phyloP scores from a whole-genome alignment of 37 sponge, comb jelly and placozoan genomes.

The Corticium candelabrum region DNA sequence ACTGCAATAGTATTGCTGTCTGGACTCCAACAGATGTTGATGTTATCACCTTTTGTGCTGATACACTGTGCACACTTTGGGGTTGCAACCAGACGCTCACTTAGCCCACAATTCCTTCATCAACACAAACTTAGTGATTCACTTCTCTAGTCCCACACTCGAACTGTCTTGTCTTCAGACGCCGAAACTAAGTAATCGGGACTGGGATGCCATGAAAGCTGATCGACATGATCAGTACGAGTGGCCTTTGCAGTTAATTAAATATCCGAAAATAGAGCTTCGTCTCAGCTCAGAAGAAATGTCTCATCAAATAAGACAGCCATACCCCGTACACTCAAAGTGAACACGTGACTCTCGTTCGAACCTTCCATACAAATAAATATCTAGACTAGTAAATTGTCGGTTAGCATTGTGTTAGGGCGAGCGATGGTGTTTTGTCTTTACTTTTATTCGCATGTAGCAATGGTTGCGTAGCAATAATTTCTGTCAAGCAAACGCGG shows the following conservation, averaged over 20 bases:
- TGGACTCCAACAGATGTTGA: constrained; percentile 94
- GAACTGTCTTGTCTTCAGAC: constrained; percentile 83
- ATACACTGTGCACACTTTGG: constrained; percentile 62
- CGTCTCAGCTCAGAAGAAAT: background rate
- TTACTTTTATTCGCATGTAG: too few relatives aligned
- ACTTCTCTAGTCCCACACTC: constrained; percentile 88
- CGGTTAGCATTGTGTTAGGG: too few relatives aligned
- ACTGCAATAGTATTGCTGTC: constrained; percentile 93
- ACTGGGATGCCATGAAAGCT: constrained; percentile 88
- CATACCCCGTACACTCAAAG: too few relatives aligned
- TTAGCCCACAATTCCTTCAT: background rate
- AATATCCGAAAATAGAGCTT: constrained; percentile 44
- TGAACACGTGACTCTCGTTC: too few relatives aligned
- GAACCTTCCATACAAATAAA: too few relatives aligned
- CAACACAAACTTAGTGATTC: background rate
- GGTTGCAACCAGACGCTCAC: constrained; percentile 15
- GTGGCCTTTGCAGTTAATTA: constrained; percentile 85
- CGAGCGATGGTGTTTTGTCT: too few relatives aligned
- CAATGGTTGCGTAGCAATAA: too few relatives aligned
- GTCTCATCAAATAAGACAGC: too few relatives aligned
- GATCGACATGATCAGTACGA: constrained; percentile 90
- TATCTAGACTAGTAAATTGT: too few relatives aligned
- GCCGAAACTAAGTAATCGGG: constrained; percentile 84
- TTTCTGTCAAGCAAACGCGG: too few relatives aligned
- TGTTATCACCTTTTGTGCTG: constrained; percentile 92